phyloP scores from a whole-genome alignment of 2,888 invertebrate genomes.

The Microchrysa polita region DNA sequence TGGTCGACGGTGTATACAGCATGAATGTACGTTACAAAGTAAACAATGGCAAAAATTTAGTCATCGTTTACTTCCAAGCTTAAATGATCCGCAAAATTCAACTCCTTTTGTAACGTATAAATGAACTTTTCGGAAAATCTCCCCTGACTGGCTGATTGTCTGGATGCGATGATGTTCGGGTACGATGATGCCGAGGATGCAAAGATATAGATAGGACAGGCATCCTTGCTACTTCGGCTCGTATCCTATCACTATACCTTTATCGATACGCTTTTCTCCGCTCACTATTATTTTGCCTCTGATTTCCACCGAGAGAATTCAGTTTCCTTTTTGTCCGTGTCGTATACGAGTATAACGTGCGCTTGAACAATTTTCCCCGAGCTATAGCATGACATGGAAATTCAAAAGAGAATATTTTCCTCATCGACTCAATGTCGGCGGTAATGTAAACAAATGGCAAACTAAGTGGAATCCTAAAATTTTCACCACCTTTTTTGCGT shows the following conservation, averaged over 20 bases:
- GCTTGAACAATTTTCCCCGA: too few relatives aligned
- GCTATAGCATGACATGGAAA: background rate
- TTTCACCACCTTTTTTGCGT: constrained; percentile 54
- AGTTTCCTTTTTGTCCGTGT: too few relatives aligned
- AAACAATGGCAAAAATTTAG: constrained; percentile 39
- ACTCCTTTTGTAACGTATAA: background rate
- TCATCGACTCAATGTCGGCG: constrained; percentile 12
- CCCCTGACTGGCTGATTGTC: background rate
- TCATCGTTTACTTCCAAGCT: constrained; percentile 40
- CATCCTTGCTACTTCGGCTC: too few relatives aligned
- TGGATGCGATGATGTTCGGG: background rate
- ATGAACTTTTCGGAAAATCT: constrained; percentile 17
- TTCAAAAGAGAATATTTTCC: constrained; percentile 45
- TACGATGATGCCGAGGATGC: background rate
- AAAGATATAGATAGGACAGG: too few relatives aligned
- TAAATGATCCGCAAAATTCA: constrained; percentile 39
- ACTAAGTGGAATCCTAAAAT: constrained; percentile 47
- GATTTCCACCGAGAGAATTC: too few relatives aligned
- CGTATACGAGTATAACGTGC: too few relatives aligned
- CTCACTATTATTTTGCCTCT: too few relatives aligned
- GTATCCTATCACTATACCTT: too few relatives aligned
- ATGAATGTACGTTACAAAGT: constrained; percentile 22
- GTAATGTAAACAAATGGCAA: constrained; percentile 41
- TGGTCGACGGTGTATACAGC: background rate
- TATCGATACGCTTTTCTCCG: too few relatives aligned